Evolutionary conservation across 2,797 vertebrate species (phyloP).

Genomic region (Chanos chanos): DNA sequence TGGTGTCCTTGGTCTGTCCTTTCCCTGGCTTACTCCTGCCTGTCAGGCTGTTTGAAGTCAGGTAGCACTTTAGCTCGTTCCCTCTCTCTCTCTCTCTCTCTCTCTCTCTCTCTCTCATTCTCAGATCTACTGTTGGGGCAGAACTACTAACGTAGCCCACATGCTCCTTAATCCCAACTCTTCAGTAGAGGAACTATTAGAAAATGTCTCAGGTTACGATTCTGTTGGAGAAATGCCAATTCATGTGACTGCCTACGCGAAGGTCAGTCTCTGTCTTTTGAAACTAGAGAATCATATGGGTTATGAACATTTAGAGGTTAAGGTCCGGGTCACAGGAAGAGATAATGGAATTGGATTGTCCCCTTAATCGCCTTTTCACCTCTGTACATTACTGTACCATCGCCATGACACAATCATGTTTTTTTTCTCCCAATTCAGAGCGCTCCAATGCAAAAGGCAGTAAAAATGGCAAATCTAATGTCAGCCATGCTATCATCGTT

Average conservation of each 20-base stretch:
- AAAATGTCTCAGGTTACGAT: no score
- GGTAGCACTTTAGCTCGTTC: not conserved
- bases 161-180: no score
- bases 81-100: not conserved
- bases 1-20: constrained; percentile 10
- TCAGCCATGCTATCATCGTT: not conserved
- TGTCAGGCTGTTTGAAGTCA: not conserved
- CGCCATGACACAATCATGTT: no score
- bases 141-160: no score
- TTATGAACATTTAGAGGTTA: constrained; percentile 10
- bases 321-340: not conserved
- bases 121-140: no score
- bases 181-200: no score
- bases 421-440: no score
- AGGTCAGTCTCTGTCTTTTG: constrained; percentile 13
- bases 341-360: not conserved
- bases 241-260: constrained; percentile 3
- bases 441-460: no score
- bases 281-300: constrained; percentile 1
- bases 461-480: no score
- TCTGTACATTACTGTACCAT: not conserved
- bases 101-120: not conserved
- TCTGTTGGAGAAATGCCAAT: constrained; percentile 22
- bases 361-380: not conserved
- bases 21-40: constrained; percentile 4